Percentiles rank a stretch among this genome's conserved stretches.
Conservation (phyloP, 2,888 invertebrate species). For the Phengaris arion region DNA sequence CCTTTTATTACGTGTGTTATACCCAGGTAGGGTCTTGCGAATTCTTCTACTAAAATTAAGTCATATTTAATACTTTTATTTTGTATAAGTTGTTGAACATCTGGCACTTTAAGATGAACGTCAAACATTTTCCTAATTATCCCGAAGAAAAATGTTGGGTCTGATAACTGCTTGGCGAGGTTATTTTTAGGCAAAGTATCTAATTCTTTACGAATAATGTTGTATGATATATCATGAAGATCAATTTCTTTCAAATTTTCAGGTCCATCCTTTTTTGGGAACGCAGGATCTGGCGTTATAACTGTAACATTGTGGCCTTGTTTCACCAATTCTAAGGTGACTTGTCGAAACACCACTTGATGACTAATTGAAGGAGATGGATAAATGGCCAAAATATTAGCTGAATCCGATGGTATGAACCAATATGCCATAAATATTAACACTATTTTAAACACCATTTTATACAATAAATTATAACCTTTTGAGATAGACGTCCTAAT, state of each 20-base stretch:
- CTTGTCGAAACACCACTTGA: slow-evolving; percentile 57
- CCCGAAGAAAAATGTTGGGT: background rate
- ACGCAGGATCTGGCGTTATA: slow-evolving; percentile 59
- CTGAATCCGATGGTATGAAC: background rate
- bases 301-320: slow-evolving; percentile 65
- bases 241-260: slow-evolving; percentile 59
- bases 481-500: too few relatives aligned
- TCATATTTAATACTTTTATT: slow-evolving; percentile 4
- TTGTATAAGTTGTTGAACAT: slow-evolving; percentile 13
- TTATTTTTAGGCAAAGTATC: background rate
- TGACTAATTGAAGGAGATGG: slow-evolving; percentile 64
- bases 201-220: background rate
- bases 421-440: background rate
- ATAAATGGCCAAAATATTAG: slow-evolving; percentile 52
- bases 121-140: background rate
- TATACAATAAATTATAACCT: background rate
- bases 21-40: background rate
- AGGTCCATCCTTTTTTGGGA: slow-evolving; percentile 44
- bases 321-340: slow-evolving; percentile 56
- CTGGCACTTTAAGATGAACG: background rate
- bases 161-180: background rate
- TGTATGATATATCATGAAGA: slow-evolving; percentile 47
- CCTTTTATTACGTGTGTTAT: slow-evolving; percentile 10
- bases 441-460: background rate
- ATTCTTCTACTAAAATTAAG: slow-evolving; percentile 22